Evolutionary conservation across 2,888 invertebrate genomes (phyloP), one percentile per base, ranked within the genome.

Genomic region (Therioaphis trifolii): DNA sequence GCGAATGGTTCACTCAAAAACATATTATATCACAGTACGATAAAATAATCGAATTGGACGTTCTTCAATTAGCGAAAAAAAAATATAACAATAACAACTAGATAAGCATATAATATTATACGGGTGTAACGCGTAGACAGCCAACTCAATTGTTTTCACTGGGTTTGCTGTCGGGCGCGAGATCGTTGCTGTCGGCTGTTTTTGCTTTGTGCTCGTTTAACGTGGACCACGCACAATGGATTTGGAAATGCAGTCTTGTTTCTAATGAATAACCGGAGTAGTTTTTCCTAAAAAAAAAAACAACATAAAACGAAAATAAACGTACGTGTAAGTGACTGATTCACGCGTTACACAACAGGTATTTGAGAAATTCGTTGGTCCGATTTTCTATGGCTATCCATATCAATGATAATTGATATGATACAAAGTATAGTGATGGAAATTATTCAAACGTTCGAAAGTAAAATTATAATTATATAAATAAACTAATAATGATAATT

Each of bases 221-320:
- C 35, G 87, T 86, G 66, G 86, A 66, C 63, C 87, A 79, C 71
- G 93, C 93, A 0, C 95, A 93, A 88, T 97, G 96, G 86, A 97
- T 93, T 86, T 95, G 92, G 89, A 97, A 97, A 88, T 96, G 96
- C 24, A 97, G 90, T 58, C 97, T 91, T 0, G 96, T 96, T 88
- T 97, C 97, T 86, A 97, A 89, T 0, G 94, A 92, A 88, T 96
- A 97, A 4, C 95, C 94, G 14, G 95, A 94, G 88, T 93, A 96
- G 88, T 95, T 94, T 90, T 94, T 95, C 89, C 96, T 96, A 90
- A 1, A 91, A 91, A 86, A 85, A 85, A 55, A 40, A n/a, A n/a
- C n/a, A n/a, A n/a, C n/a, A n/a, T n/a, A n/a, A n/a, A n/a, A n/a
- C n/a, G n/a, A n/a, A n/a, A n/a, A n/a, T n/a, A n/a, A n/a, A n/a